Evolutionary conservation across 2,113 vertebrate species (phyloP).

Genomic region (Elaphurus davidianus): DNA sequence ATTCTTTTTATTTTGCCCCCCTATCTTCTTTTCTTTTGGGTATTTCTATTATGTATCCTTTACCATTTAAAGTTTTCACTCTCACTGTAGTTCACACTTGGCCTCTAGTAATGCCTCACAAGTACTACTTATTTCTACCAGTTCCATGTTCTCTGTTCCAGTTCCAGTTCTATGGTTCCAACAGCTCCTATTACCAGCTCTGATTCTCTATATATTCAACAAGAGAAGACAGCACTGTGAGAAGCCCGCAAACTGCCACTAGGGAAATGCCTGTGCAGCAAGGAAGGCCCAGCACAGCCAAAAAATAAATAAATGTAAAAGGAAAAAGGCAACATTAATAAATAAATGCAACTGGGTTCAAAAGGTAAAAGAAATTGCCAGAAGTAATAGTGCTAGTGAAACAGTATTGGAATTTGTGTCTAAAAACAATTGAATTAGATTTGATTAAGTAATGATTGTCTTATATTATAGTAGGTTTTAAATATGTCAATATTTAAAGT

Average conservation of each 20-base stretch:
- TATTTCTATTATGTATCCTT: neutral
- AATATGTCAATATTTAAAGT: neutral
- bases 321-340: neutral
- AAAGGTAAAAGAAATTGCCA: neutral
- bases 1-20: neutral
- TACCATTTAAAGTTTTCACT: neutral
- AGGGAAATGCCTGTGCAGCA: neutral
- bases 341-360: neutral
- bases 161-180: neutral
- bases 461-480: neutral
- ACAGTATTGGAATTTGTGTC: neutral
- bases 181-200: neutral
- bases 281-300: rapidly evolving
- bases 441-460: neutral
- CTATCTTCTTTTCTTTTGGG: neutral
- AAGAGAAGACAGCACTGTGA: neutral
- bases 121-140: neutral
- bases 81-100: too few species aligned
- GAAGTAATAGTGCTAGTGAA: neutral
- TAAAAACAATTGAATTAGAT: neutral
- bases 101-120: neutral
- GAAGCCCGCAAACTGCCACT: neutral
- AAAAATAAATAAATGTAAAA: neutral
- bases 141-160: neutral
- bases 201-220: neutral